A percentile compares a stretch with the other conserved stretches of the same genome.
Evolutionary conservation across 2,888 invertebrate genomes (phyloP).

Genomic region (Ommatoiulus sabulosus): DNA sequence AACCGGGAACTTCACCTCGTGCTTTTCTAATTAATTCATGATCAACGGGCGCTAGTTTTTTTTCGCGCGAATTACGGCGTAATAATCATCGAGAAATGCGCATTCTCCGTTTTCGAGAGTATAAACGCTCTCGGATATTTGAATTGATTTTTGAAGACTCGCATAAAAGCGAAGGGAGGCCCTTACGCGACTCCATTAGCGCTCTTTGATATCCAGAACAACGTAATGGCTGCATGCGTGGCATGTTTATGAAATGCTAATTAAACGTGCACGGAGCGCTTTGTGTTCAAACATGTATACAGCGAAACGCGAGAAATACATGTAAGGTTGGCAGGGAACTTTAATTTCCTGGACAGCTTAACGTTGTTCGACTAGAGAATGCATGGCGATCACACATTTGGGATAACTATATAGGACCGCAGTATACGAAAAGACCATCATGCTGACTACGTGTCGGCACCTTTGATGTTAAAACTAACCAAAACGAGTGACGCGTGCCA

Average conservation of each 20-base stretch:
- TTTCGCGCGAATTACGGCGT: neutral
- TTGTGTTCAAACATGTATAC: too few species aligned
- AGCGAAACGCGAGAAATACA: too few species aligned
- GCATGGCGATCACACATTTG: too few species aligned
- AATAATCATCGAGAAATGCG: slow-evolving; percentile 29
- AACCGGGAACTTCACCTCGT: slow-evolving; percentile 22
- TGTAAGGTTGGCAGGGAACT: neutral
- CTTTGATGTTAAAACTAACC: too few species aligned
- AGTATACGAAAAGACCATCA: too few species aligned
- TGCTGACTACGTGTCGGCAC: too few species aligned
- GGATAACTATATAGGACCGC: too few species aligned
- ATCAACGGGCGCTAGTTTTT: neutral
- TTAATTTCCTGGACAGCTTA: too few species aligned
- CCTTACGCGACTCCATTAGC: slow-evolving; percentile 10
- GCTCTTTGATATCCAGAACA: slow-evolving; percentile 25
- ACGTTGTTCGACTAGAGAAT: too few species aligned
- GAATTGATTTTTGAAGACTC: slow-evolving; percentile 12
- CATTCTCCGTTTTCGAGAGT: neutral
- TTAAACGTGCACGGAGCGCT: slow-evolving; percentile 18
- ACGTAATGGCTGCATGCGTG: neutral
- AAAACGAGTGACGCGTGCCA: too few species aligned
- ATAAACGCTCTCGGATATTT: slow-evolving; percentile 9
- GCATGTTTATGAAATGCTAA: slow-evolving; percentile 20
- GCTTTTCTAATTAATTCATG: slow-evolving; percentile 4
- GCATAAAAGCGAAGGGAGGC: neutral